These are phyloP conservation scores for Drosophila formosana DNA, from an alignment of 2,888 invertebrate genomes.

Conservation along the genomic window DNA sequence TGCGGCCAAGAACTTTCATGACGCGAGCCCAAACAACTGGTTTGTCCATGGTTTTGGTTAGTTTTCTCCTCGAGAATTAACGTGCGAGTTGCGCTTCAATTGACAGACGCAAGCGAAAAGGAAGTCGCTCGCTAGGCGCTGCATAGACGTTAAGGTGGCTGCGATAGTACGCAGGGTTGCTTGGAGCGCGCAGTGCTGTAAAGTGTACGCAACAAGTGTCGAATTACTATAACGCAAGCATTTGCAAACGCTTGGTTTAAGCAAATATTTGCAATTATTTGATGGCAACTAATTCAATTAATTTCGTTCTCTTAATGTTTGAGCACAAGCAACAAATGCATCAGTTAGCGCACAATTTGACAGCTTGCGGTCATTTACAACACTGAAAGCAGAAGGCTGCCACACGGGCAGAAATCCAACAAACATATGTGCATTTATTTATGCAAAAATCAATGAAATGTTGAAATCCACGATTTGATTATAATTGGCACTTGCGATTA, in stretches of 20 bases:
- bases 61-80: conserved; percentile 74
- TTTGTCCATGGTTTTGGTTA: conserved; percentile 89
- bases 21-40: conserved; percentile 96
- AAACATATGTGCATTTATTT: background rate
- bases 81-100: conserved; percentile 73
- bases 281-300: background rate
- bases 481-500: background rate
- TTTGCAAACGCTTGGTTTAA: background rate
- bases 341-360: conserved; percentile 13
- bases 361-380: conserved; percentile 8
- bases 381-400: conserved; percentile 12
- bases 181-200: conserved; percentile 21
- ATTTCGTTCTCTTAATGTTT: background rate
- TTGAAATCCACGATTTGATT: background rate
- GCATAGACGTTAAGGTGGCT: conserved; percentile 53
- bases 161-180: conserved; percentile 51
- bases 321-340: fast-evolving
- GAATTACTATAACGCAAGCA: background rate
- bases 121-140: conserved; percentile 56
- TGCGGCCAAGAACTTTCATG: conserved; percentile 98
- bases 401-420: background rate
- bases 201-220: background rate
- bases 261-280: background rate
- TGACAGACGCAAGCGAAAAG: conserved; percentile 82
- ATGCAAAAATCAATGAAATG: background rate